Evolutionary conservation across 2,888 invertebrate genomes (phyloP).

Genomic region (Xestia xanthographa): DNA sequence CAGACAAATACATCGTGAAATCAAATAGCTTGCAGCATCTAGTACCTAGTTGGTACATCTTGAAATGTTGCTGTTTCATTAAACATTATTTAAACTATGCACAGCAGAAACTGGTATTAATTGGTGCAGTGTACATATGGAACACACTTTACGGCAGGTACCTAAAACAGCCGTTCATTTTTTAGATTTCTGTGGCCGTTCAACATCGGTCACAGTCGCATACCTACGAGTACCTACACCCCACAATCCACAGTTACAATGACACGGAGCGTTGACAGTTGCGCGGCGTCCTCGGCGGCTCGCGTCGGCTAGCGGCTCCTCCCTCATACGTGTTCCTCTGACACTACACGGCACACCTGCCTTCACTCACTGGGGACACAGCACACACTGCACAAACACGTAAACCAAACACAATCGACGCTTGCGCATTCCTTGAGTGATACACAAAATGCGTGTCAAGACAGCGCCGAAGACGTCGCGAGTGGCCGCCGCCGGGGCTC

Average conservation of each 20-base stretch:
- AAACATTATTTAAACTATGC: not conserved
- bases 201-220: not conserved
- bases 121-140: not conserved
- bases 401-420: conserved; percentile 13
- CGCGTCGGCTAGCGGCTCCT: not conserved
- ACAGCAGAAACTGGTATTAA: not conserved
- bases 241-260: conserved; percentile 3
- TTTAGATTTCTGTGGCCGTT: too few relatives aligned
- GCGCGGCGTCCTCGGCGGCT: not conserved
- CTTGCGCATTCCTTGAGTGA: conserved; percentile 39
- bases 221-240: conserved; percentile 17
- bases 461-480: conserved; percentile 32
- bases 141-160: not conserved
- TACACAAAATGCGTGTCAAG: conserved; percentile 26
- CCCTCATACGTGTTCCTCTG: not conserved
- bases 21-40: not conserved
- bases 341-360: conserved; percentile 15
- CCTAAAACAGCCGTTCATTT: conserved; percentile 20
- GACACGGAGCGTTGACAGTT: conserved; percentile 3
- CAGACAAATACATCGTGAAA: not conserved
- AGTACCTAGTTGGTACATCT: not conserved
- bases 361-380: not conserved
- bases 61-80: not conserved
- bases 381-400: conserved; percentile 13
- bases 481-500: conserved; percentile 26